Evolutionary conservation across 2,797 vertebrate species (phyloP).

Genomic region (Enoplosus armatus): DNA sequence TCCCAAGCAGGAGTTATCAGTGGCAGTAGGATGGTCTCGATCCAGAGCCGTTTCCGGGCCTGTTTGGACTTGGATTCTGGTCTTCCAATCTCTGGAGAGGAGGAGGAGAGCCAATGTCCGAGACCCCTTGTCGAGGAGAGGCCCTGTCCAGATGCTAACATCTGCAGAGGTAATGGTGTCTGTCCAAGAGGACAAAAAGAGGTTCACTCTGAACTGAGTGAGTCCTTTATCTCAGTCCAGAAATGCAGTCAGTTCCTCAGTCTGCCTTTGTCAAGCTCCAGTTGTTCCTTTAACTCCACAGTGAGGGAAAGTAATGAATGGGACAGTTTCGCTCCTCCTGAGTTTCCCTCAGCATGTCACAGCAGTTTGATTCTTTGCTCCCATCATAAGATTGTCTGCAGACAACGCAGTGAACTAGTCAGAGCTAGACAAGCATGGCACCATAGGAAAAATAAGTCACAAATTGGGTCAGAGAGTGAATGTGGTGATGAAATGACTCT

Average conservation of each 20-base stretch:
- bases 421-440: conserved; percentile 21
- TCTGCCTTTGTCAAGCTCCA: conserved; percentile 33
- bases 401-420: conserved; percentile 10
- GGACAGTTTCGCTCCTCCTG: conserved; percentile 6
- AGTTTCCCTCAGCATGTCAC: conserved; percentile 2
- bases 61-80: conserved; percentile 90
- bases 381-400: conserved; percentile 28
- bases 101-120: conserved; percentile 71
- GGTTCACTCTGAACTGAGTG: neutral
- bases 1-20: neutral
- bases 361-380: conserved; percentile 32
- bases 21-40: conserved; percentile 70
- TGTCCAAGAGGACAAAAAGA: conserved; percentile 7
- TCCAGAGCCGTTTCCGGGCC: conserved; percentile 88
- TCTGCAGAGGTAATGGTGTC: conserved; percentile 84
- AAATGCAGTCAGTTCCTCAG: conserved; percentile 13
- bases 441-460: conserved; percentile 8
- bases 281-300: conserved; percentile 7
- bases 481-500: neutral
- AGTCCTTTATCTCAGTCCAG: conserved; percentile 9
- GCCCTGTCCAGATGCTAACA: conserved; percentile 81
- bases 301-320: conserved; percentile 15
- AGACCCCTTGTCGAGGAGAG: conserved; percentile 83
- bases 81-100: conserved; percentile 65
- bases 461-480: conserved; percentile 9